Base-by-base conservation (phyloP, 2,888 invertebrate genomes). In the Pristionchus exspectatus region DNA sequence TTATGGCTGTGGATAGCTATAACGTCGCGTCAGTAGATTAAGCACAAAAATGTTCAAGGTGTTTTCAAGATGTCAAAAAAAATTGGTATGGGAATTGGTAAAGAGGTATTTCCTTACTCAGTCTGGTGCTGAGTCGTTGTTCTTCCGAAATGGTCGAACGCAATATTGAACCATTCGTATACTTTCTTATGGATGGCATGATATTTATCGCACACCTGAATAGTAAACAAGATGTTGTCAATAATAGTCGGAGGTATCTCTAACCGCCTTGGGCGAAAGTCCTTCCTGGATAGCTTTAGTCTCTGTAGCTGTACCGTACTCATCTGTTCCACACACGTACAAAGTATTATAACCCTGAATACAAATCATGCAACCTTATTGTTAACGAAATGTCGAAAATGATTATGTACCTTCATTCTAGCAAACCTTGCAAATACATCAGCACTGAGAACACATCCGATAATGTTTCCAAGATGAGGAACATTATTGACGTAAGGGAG, bases 401-500 rank as follows among this genome's bases (percentile, higher is more conserved):
- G 44, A 50, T 50, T 9, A 50, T 50, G 44, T 24, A 63, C 18
- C 90, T 83, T 54, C 30, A 30, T 18, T 33, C 88, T 56, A n/a
- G 50, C 72, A 86, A 92, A 96, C 95, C 96, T 95, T n/a, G 96
- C 95, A 93, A 96, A 96, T 66, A 96, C 96, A 93, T 96, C 96
- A 12, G 96, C 96, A 94, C 98, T 98, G 5, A 99, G 96, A 24
- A 99, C 98, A 95, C 98, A 99, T 30, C 99, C 99, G 94, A 99
- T 98, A 92, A 99, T 98, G 95, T 99, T 99, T 0, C 99, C 99
- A 87, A 99, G 96, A 96, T 99, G 99, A 0, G 99, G 99, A 10
- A 99, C 98, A 95, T 99, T 99, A 96, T 99, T 99, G 0, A 99
- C 99, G 95, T 99, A 99, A 0, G 99, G 99, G 90, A 99, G 96